Base-by-base conservation (phyloP, 1,140 invertebrate species). In the Metopolophium dirhodum region DNA sequence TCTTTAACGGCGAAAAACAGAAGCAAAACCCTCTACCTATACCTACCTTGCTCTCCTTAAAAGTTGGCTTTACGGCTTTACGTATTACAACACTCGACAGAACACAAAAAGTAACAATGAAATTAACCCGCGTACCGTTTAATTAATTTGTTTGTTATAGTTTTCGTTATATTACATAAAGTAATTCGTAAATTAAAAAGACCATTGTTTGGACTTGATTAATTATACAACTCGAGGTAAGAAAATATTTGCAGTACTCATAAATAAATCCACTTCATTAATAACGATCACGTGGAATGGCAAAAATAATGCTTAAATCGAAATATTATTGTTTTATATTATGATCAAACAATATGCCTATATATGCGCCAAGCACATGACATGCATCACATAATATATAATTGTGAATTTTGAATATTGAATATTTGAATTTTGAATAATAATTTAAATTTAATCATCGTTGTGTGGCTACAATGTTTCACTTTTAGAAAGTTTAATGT, bases 111-210 rank as follows among this genome's bases (percentile, higher is more conserved):
- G 35, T 83, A 83, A 83, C 35, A 83, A 83, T 37, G 22, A 83
- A 83, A 83, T 83, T 83, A 83, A 83, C 77, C 77, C 20, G 7
- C 22, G 77, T 83, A 83, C 77, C 77, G 35, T 83, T 83, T 83
- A 35, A 83, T 37, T 83, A 37, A 83, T 83, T 83, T 83, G 77
- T 83, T 83, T 83, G 35, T 37, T 22, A 83, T 83, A 83, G 35
- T 83, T 83, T 83, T 1, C 18, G 77, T 83, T 83, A 23, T 37
- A 35, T 77, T 77, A n/a, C 37, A 83, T 23, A 83, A 23, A 23
- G 20, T 37, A 35, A 22, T 35, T 37, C 35, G 20, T 37, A 83
- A 83, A 37, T 83, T 83, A 83, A 83, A 82, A 37, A 37, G 37
- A 7, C 20, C 20, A 23, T 83, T 77, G 22, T 37, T 83, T 83